Conservation (phyloP, 2,113 vertebrate species). For the Neomonachus schauinslandi region DNA sequence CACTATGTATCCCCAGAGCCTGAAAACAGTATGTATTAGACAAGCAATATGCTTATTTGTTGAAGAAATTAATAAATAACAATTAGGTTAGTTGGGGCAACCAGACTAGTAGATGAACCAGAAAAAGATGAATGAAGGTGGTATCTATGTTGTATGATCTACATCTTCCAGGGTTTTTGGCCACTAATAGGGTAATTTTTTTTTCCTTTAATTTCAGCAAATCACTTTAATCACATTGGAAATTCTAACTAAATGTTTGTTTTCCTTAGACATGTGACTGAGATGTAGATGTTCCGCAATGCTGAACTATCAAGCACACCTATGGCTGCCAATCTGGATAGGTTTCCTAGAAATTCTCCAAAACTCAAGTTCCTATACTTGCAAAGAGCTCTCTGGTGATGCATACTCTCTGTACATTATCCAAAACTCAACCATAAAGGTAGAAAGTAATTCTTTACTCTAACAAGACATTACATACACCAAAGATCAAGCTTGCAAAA, state of each 20-base stretch:
- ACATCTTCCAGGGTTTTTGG: slow-evolving; percentile 50
- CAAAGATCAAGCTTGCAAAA: background rate
- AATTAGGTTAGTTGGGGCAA: background rate
- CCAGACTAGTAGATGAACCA: background rate
- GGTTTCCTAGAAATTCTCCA: background rate
- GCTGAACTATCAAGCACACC: slow-evolving; percentile 1
- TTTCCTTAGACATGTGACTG: slow-evolving; percentile 43
- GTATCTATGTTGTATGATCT: background rate
- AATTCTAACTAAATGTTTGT: slow-evolving; percentile 59
- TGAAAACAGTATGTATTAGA: background rate
- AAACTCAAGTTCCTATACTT: background rate
- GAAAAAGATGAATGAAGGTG: background rate
- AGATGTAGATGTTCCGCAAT: background rate
- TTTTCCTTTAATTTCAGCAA: slow-evolving; percentile 66
- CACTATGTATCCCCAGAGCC: too few relatives aligned
- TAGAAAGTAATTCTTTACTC: background rate
- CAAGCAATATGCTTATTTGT: background rate
- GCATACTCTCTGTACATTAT: background rate
- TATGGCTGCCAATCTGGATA: slow-evolving; percentile 7
- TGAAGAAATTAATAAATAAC: background rate
- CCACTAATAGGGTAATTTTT: slow-evolving; percentile 58
- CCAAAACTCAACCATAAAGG: background rate
- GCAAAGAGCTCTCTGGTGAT: background rate
- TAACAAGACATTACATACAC: background rate
- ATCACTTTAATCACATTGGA: slow-evolving; percentile 65